Base-by-base conservation (phyloP, 2,888 invertebrate genomes). In the Trissolcus brochymenae region DNA sequence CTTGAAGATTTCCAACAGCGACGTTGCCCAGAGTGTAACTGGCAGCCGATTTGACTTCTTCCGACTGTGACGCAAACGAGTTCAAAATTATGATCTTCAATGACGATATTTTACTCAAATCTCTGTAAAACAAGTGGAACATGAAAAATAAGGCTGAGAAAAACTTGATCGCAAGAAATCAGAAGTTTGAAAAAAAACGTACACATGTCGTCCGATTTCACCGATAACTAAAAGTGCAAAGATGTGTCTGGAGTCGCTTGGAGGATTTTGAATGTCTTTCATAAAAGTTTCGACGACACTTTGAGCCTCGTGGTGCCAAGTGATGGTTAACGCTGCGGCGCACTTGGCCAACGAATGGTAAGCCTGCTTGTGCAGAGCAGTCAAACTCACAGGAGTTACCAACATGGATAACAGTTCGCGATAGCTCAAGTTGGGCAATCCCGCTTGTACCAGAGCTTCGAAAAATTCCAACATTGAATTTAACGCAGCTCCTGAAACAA, bases 21-120 rank as follows among this genome's bases (percentile, higher is more conserved):
- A 99, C 94, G 65, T 97, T 97, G 16, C 99, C 98, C 55, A 99
- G 91, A 0, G 99, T 96, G 90, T 98, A 98, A 81, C 98, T 98
- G 13, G 99, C 99, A 0, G 98, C 98, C 0, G 97, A 96, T 90
- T 99, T 99, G 2, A 99, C 96, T 90, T 99, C 98, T 89, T 99
- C 99, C 0, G 97, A 97, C 11, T 94, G 93, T 4, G 96, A 95
- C 0, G 95, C 93, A 90, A 99, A 99, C 16, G 98, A 96, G 79
- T 94, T 93, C 75, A 98, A 91, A 60, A 96, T 93, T 11, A 94
- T 94, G 85, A 94, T 93, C 81, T 95, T 94, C 75, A 97, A 88
- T 79, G 93, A 92, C 53, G 92, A 90, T 78, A 96, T 94, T 40
- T 93, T 91, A 84, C 95, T 95, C 75, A 97, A 90, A 89, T 97